Evolutionary conservation across 1,140 invertebrate species (phyloP).

Genomic region (Hestina assimilis): DNA sequence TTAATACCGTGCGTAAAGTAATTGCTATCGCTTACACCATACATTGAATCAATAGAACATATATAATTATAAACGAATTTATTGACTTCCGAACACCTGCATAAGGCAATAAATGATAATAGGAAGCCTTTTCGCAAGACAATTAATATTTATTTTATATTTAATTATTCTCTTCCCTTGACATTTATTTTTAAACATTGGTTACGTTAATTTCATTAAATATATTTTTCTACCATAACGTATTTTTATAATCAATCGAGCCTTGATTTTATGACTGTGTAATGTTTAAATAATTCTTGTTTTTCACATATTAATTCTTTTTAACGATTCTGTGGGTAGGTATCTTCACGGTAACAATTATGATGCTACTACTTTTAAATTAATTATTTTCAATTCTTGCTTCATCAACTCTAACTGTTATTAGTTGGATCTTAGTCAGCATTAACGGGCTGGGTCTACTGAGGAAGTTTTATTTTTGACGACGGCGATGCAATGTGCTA

Average conservation of each 20-base stretch:
- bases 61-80: constrained; percentile 35
- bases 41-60: constrained; percentile 18
- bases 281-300: too few species aligned
- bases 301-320: neutral
- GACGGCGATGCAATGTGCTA: too few species aligned
- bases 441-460: too few species aligned
- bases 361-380: too few species aligned
- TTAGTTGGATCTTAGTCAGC: too few species aligned
- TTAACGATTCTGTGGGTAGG: neutral
- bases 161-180: constrained; percentile 42
- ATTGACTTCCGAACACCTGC: constrained; percentile 32
- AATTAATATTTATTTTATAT: constrained; percentile 33
- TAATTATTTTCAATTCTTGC: too few species aligned
- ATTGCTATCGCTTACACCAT: neutral
- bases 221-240: neutral
- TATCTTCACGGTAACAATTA: neutral
- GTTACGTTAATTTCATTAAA: constrained; percentile 11
- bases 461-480: too few species aligned
- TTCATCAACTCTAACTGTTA: too few species aligned
- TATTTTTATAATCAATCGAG: constrained; percentile 7
- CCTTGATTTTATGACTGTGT: constrained; percentile 3
- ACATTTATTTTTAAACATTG: constrained; percentile 35
- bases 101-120: constrained; percentile 12
- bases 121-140: constrained; percentile 21
- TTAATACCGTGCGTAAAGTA: neutral